These are phyloP conservation scores for Psephotus haematonotus DNA, from an alignment of 2,113 vertebrate species.

Conservation along the genomic window DNA sequence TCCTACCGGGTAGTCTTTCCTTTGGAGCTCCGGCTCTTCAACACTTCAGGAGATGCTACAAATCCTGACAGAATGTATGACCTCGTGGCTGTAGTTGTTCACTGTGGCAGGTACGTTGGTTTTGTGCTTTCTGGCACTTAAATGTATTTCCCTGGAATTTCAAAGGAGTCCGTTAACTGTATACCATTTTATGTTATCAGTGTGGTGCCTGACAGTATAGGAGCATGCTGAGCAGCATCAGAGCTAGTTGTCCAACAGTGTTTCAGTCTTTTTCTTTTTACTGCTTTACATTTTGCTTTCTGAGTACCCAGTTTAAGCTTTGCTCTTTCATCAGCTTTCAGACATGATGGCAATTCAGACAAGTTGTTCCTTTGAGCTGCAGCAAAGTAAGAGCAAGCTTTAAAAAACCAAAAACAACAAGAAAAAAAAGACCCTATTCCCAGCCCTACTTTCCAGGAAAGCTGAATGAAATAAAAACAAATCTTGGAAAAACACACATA, in stretches of 20 bases:
- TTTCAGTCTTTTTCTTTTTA: not conserved
- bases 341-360: not conserved
- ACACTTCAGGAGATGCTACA: slow-evolving; percentile 92
- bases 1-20: slow-evolving; percentile 94
- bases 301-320: not conserved
- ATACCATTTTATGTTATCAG: rapidly evolving
- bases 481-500: not conserved
- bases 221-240: not conserved
- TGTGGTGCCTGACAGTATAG: rapidly evolving
- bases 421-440: not conserved
- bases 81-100: slow-evolving; percentile 92
- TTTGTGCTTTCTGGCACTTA: not conserved
- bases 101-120: slow-evolving; percentile 85
- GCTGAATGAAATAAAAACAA: not conserved
- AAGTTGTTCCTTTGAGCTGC: not conserved
- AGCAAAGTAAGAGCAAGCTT: not conserved
- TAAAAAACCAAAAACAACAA: not conserved
- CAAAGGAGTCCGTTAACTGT: too few relatives aligned
- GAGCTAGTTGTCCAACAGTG: not conserved
- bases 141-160: not conserved
- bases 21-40: slow-evolving; percentile 91
- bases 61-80: slow-evolving; percentile 92
- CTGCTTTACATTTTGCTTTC: not conserved
- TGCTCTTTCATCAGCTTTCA: not conserved
- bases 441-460: not conserved